A percentile compares a stretch with the other conserved stretches of the same genome.
Conservation (phyloP, 2,113 vertebrate species). For the Bos javanicus region DNA sequence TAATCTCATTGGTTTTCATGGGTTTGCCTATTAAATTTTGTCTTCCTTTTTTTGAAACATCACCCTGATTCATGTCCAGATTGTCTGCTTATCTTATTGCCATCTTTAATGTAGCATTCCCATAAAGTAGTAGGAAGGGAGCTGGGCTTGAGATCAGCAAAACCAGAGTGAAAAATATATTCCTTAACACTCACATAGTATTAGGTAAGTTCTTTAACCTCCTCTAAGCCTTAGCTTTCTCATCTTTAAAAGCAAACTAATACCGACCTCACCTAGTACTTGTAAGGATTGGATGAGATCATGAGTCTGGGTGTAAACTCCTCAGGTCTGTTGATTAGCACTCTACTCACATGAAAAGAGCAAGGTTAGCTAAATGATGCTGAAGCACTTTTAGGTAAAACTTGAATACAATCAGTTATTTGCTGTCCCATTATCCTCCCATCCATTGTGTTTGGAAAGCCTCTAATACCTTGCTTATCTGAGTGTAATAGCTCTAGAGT, state of each 20-base stretch:
- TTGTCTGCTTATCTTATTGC: not conserved
- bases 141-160: not conserved
- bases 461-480: not conserved
- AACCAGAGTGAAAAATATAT: not conserved
- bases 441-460: not conserved
- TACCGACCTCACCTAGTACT: not conserved
- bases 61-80: not conserved
- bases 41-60: not conserved
- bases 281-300: not conserved
- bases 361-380: not conserved
- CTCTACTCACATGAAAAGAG: not conserved
- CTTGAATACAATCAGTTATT: not conserved
- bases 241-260: not conserved
- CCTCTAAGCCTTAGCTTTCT: not conserved
- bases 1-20: not conserved
- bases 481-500: not conserved
- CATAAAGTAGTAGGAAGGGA: not conserved
- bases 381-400: slow-evolving; percentile 9
- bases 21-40: not conserved
- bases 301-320: not conserved
- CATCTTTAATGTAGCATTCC: not conserved
- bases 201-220: not conserved
- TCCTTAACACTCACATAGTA: not conserved
- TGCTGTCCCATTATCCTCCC: not conserved
- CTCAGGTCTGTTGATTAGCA: not conserved